phyloP scores from a whole-genome alignment of 2,113 vertebrate genomes.

The Prunella fulvescens region DNA sequence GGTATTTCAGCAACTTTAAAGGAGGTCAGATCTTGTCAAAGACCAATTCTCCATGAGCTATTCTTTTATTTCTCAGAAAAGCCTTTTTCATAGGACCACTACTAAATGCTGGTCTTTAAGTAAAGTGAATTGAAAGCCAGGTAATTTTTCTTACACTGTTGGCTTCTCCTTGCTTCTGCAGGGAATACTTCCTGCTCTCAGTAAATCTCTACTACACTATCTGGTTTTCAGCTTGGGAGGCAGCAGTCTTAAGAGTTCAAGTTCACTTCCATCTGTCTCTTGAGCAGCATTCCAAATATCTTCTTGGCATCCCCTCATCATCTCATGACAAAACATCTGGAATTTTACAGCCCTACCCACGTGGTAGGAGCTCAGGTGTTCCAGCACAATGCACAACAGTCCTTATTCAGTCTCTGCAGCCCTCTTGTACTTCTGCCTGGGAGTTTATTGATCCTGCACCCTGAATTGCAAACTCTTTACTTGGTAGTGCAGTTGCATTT shows the following conservation, averaged over 20 bases:
- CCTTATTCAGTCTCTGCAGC: background rate
- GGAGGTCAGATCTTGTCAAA: background rate
- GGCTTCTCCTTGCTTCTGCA: background rate
- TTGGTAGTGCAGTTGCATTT: background rate
- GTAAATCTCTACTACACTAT: background rate
- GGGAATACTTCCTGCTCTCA: background rate
- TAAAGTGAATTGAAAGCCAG: background rate
- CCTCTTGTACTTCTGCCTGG: background rate
- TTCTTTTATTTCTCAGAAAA: background rate
- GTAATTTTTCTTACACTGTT: background rate
- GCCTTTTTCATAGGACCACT: background rate
- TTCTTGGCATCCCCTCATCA: background rate
- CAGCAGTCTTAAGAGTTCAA: background rate
- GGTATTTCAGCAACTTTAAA: background rate
- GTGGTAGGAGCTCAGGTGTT: background rate
- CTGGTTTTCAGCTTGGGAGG: background rate
- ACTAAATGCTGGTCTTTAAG: background rate
- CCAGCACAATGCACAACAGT: background rate
- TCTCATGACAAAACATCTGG: background rate
- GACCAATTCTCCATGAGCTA: background rate
- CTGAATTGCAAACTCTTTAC: background rate
- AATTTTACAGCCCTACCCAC: background rate
- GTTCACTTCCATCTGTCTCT: background rate
- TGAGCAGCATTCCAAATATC: background rate
- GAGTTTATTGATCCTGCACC: background rate